Evolutionary conservation across 2,113 vertebrate genomes (phyloP), one percentile per base, ranked within the genome.

Genomic region (Grammomys surdaster): DNA sequence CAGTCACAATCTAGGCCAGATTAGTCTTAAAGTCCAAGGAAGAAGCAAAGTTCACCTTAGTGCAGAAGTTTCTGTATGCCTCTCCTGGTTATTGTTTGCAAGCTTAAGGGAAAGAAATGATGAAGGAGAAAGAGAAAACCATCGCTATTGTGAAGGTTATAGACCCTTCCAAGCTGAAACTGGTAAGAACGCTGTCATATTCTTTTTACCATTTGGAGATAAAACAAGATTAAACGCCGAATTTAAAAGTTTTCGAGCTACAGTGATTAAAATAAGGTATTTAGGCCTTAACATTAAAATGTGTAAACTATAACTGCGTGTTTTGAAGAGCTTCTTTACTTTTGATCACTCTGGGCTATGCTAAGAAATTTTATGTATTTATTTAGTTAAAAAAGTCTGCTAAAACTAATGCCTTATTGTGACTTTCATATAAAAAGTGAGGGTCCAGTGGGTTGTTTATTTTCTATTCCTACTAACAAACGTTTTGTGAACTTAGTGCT

Each of bases 11-110:
- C 97, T 98, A 98, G 97, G 97, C 98, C 98, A 98, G 99, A 98
- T 99, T 99, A 99, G 98, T 98, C 98, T 99, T 98, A 99, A 99
- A 99, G 99, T 99, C 98, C 98, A 98, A 97, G 98, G 98, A 98
- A 97, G 98, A 99, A 98, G 98, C 99, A 99, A 99, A 99, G 99
- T 99, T 99, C 99, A 99, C 91, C 70, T 92, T 95, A 89, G 96
- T 92, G 69, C 95, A 96, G 89, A 97, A 98, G 95, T 96, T 96
- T 97, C 97, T 98, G 96, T 96, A 98, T 98, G 98, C 97, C 90
- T 89, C 76, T 97, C 70, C 88, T 48, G 65, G 46, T 65, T 97
- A 81, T 94, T 75, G 0, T 95, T 97, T 95, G 60, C 95, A 96
- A 96, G 96, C 92, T 94, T 97, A 98, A 97, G 2, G 3, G 63